Percentiles rank a stretch among this genome's conserved stretches.
Evolutionary conservation across 2,797 vertebrate species (phyloP).

Genomic region (Fundulus diaphanus): DNA sequence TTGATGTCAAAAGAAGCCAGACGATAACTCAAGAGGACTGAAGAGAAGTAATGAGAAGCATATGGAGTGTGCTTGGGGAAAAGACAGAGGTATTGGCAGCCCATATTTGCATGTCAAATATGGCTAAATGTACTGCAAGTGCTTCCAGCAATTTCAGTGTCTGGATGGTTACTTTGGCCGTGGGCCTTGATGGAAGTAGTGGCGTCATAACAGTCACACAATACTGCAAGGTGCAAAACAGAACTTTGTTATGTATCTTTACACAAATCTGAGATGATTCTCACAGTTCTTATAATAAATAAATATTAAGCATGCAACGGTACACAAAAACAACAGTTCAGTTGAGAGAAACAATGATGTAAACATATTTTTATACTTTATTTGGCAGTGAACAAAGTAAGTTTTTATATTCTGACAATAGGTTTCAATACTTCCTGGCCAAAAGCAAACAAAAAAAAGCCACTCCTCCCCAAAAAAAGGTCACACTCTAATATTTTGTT

Average conservation of each 20-base stretch:
- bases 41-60: conserved; percentile 28
- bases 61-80: conserved; percentile 3
- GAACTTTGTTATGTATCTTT: neutral
- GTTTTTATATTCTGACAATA: neutral
- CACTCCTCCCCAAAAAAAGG: no score
- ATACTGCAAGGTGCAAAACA: neutral
- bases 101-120: neutral
- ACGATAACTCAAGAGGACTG: conserved; percentile 1
- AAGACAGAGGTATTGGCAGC: neutral
- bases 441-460: no score
- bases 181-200: neutral
- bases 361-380: neutral
- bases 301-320: neutral
- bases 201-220: neutral
- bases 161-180: neutral
- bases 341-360: neutral
- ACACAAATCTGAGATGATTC: neutral
- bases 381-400: neutral
- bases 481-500: no score
- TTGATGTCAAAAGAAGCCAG: conserved; percentile 14
- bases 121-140: conserved; percentile 3
- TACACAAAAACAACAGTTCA: neutral
- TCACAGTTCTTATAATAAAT: neutral
- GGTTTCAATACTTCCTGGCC: no score
- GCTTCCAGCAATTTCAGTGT: conserved; percentile 11